Base-by-base conservation (phyloP, 1,140 invertebrate genomes). In the Rhyacophila brunnea region DNA sequence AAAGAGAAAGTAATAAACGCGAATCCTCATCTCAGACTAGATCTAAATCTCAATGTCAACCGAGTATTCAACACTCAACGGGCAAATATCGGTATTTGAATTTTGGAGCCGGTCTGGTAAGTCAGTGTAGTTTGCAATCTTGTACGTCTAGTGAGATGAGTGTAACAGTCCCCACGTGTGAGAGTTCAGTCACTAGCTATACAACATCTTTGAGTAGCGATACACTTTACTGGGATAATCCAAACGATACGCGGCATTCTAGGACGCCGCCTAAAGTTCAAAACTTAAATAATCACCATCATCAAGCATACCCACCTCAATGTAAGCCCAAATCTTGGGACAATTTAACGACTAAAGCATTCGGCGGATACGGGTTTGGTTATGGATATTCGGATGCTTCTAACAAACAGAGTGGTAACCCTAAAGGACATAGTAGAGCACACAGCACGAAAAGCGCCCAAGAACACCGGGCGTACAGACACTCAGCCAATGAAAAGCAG, bases 311-410 rank as follows among this genome's bases (percentile, higher is more conserved):
- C 6, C 67, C 65, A 66, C 66, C 73, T 49, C 78, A 83, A 35
- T 84, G 82, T 0, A 91, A 93, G 67, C 90, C 90, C 3, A 92
- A 92, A 68, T 92, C 90, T 0, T 92, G 91, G 90, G 90, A 92
- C 67, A 92, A 92, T 77, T 74, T 93, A 15, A 87, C 88, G 0
- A 91, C 88, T 1, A 91, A 91, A 75, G 85, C 87, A 1, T 87
- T 90, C 53, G 88, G 89, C 9, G 90, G 88, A 0, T 91, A 92
- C 65, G 89, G 89, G 17, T 92, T 90, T 64, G 89, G 89, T 2
- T 93, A 92, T 67, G 90, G 90, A 1, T 92, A 90, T 65, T 72
- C 90, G 28, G 88, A 90, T 65, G 86, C 85, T 0, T 78, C 77
- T 6, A 74, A 79, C 0, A 80, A 82, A 20, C 84, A 85, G 51